Conservation (phyloP, 2,113 vertebrate species). For the Lichenostomus cassidix region DNA sequence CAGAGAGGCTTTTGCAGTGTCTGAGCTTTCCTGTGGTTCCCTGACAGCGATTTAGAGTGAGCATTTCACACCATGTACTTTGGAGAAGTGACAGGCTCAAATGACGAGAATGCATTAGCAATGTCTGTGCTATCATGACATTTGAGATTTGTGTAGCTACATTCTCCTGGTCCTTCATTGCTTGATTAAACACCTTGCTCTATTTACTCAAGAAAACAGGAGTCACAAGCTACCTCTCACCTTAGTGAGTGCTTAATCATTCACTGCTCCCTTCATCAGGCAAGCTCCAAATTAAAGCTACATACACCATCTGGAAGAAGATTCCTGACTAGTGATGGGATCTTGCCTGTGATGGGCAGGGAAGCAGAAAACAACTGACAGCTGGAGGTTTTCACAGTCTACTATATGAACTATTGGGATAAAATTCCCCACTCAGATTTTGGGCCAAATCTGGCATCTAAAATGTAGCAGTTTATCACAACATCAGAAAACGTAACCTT, state of each 20-base stretch:
- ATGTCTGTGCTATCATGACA: not conserved
- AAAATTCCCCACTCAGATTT: not conserved
- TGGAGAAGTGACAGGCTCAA: not conserved
- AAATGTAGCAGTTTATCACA: not conserved
- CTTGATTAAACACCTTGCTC: conserved; percentile 50
- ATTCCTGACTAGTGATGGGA: not conserved
- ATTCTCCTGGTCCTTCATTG: conserved; percentile 37
- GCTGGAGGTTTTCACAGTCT: not conserved
- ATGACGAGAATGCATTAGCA: not conserved
- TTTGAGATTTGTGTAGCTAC: conserved; percentile 4
- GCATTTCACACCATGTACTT: not conserved
- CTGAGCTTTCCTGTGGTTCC: not conserved
- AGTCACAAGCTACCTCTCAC: not conserved
- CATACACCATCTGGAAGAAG: not conserved
- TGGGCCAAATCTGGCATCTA: not conserved
- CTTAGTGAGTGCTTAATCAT: conserved; percentile 4
- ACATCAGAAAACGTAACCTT: not conserved
- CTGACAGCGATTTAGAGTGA: not conserved
- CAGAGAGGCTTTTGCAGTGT: not conserved
- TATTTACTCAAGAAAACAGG: conserved; percentile 39
- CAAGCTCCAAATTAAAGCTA: conserved; percentile 2
- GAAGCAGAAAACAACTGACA: conserved; percentile 16
- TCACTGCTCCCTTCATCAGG: not conserved
- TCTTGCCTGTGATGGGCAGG: conserved; percentile 5
- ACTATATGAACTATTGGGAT: not conserved